Base-by-base conservation (phyloP, 2,797 vertebrate genomes). In the Gila robusta region DNA sequence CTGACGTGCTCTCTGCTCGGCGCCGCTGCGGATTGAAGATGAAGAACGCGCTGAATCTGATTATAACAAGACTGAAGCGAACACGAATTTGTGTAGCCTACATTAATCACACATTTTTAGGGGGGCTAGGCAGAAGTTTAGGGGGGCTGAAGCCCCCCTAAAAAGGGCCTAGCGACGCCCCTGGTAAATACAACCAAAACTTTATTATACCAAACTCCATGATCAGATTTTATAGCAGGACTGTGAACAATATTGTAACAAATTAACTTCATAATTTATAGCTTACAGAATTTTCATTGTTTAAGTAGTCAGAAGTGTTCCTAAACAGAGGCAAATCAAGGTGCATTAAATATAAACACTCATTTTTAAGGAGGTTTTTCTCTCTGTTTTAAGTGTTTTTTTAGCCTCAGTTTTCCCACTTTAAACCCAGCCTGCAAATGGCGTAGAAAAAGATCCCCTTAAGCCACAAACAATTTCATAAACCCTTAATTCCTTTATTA, bases 401-500 rank as follows among this genome's bases (percentile, higher is more conserved):
- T 10, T 66, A 17, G n/a, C 37, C 0, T 3, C 64, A n/a, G 9
- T 69, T 10, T 79, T 47, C 11, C 12, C 47, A 52, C 44, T 12
- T n/a, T 70, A 52, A 69, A 81, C n/a, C 35, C 49, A 44, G 28
- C 2, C 14, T 26, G 32, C 64, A 41, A 84, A 2, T 28, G 66
- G 10, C 23, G 47, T 17, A 37, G 37, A 70, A 77, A 72, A 44
- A 79, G 12, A 70, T 72, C 21, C 54, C 76, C 66, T 79, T 1
- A 21, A 85, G 67, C 66, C 47, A 84, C 14, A 4, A 41, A 6
- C 49, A 49, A 12, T 54, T 49, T 10, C 5, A 23, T 9, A 54
- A 70, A 71, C 21, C 37, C n/a, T n/a, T 70, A 84, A 84, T 21
- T 69, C 35, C 19, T 23, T 12, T 35, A 79, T 84, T 59, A 78